Conservation (phyloP, 2,888 invertebrate genomes). For the Melikaiella ostensackeni region DNA sequence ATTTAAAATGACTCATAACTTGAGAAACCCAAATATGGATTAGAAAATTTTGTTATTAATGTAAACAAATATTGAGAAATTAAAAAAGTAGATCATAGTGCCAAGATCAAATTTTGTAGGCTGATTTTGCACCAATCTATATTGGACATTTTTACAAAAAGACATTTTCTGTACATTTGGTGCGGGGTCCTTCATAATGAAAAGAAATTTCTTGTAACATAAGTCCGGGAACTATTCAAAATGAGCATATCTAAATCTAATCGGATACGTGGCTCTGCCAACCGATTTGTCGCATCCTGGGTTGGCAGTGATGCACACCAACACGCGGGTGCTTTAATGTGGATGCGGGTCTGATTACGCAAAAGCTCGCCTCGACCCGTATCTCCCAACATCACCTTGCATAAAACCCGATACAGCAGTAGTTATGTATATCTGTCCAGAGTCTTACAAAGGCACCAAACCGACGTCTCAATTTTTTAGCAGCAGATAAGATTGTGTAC, state of each 20-base stretch:
- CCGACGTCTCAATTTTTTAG: slow-evolving; percentile 74
- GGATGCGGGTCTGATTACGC: slow-evolving; percentile 72
- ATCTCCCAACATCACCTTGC: slow-evolving; percentile 67
- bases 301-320: slow-evolving; percentile 32
- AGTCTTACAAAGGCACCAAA: slow-evolving; percentile 68
- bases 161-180: too few relatives aligned
- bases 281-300: slow-evolving; percentile 34
- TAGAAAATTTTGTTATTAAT: too few relatives aligned
- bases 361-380: slow-evolving; percentile 60
- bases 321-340: slow-evolving; percentile 55
- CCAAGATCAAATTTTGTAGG: too few relatives aligned
- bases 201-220: not conserved
- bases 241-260: slow-evolving; percentile 17
- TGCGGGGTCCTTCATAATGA: too few relatives aligned
- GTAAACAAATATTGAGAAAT: too few relatives aligned
- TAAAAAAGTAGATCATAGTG: too few relatives aligned
- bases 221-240: not conserved
- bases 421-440: slow-evolving; percentile 67
- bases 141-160: too few relatives aligned
- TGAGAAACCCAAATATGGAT: too few relatives aligned
- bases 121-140: too few relatives aligned
- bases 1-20: too few relatives aligned
- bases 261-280: not conserved
- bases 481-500: slow-evolving; percentile 70
- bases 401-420: slow-evolving; percentile 70